phyloP scores from a whole-genome alignment of 2,113 vertebrate genomes.

The Gopherus evgoodei region DNA sequence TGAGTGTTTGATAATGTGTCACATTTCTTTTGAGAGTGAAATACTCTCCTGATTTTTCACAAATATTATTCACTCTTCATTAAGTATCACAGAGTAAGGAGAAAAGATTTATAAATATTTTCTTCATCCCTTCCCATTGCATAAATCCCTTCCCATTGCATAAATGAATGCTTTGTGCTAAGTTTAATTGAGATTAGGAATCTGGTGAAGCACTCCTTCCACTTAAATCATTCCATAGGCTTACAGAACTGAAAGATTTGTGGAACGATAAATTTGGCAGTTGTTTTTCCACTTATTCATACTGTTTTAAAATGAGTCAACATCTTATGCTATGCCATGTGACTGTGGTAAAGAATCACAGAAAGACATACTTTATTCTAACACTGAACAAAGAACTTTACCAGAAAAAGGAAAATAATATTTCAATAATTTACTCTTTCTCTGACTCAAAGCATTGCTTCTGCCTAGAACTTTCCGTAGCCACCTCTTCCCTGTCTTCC shows the following conservation, averaged over 20 bases:
- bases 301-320: slow-evolving; percentile 32
- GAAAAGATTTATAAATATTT: not conserved
- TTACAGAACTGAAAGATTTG: not conserved
- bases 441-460: not conserved
- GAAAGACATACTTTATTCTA: not conserved
- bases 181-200: not conserved
- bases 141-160: not conserved
- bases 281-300: not conserved
- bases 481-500: not conserved
- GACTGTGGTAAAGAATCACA: slow-evolving; percentile 29
- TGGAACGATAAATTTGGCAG: not conserved
- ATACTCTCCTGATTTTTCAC: not conserved
- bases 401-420: slow-evolving; percentile 22
- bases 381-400: not conserved
- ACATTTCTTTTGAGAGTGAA: not conserved
- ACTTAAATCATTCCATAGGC: not conserved
- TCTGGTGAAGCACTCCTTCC: not conserved
- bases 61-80: not conserved
- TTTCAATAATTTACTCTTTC: not conserved
- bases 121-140: not conserved
- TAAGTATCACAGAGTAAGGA: not conserved
- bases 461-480: not conserved
- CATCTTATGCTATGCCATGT: slow-evolving; percentile 22
- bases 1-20: not conserved
- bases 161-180: not conserved